These are phyloP conservation scores for Goniozus legneri DNA, from an alignment of 1,140 invertebrate genomes.

Conservation along the genomic window DNA sequence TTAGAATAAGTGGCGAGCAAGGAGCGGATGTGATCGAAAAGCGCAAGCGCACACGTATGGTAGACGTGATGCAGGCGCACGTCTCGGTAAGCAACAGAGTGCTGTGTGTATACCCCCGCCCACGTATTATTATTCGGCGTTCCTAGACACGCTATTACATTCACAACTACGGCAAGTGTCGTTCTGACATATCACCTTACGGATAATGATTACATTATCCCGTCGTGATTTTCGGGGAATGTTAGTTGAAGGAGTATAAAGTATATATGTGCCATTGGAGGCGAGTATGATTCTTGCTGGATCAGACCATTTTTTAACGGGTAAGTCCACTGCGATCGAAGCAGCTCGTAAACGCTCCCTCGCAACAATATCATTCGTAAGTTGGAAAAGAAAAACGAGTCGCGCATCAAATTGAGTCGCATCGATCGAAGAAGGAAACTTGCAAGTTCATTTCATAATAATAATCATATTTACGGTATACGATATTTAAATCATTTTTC, in stretches of 20 bases:
- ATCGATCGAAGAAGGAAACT: no score
- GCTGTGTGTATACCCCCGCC: conserved; percentile 46
- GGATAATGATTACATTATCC: conserved; percentile 37
- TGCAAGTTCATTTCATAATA: no score
- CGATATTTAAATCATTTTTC: no score
- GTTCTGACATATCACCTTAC: not conserved
- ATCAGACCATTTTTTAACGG: conserved; percentile 54
- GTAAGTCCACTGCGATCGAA: conserved; percentile 54
- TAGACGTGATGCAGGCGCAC: conserved; percentile 38
- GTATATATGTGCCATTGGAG: conserved; percentile 17
- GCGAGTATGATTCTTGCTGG: conserved; percentile 53
- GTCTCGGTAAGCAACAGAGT: conserved; percentile 48
- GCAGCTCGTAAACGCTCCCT: not conserved
- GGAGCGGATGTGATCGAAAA: not conserved
- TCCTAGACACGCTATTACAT: conserved; percentile 39
- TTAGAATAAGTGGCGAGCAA: no score
- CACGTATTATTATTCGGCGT: conserved; percentile 48
- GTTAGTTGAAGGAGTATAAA: not conserved
- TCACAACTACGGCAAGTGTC: conserved; percentile 5
- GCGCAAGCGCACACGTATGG: conserved; percentile 29
- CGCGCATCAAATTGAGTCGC: no score
- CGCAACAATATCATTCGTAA: not conserved
- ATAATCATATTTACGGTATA: no score
- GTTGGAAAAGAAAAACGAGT: no score
- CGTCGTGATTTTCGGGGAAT: conserved; percentile 1